Evolutionary conservation across 2,797 vertebrate species (phyloP), one percentile per base, ranked within the genome.

Genomic region (Basileuterus tristriatus): DNA sequence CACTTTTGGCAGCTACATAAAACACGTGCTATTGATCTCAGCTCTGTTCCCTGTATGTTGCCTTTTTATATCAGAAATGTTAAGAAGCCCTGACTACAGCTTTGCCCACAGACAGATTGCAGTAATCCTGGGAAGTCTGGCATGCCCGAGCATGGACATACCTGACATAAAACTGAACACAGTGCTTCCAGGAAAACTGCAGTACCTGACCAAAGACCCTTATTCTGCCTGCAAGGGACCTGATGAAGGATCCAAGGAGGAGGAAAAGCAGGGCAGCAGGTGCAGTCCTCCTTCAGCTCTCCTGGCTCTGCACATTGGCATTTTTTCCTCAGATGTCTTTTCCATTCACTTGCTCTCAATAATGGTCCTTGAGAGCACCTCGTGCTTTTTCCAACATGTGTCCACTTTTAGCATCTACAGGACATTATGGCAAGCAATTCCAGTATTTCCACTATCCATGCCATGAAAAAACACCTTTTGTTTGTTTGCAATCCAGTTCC

Each of bases 321-420:
- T 36, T 67, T 76, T 71, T 58, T 34, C 20, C 34, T 53, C 65
- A 47, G 27, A 52, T n/a, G 8, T 6, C 11, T 19, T 10, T 58
- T 82, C 43, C 36, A 49, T 22, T 70, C 18, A 9, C 15, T 46
- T 37, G 34, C 18, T 53, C 75, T 39, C 67, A 58, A 2, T 6
- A 21, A 60, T 1, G 6, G 2, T 47, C 24, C 36, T 63, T 18
- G 47, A 83, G 18, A 62, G 12, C 2, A 7, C 5, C 21, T 21
- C 2, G 0, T 39, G 21, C 36, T 44, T 85, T 62, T 69, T 58
- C 32, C 52, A 58, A 56, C 10, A 14, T 0, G 0, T 8, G 2
- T 12, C 47, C 47, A 4, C 39, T 58, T 70, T 47, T 26, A 69
- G n/a, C 37, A 41, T 37, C 55, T 32, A 18, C 17, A 63, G 20